A percentile compares a stretch with the other conserved stretches of the same genome.
These are phyloP conservation scores for Autographa pulchrina DNA, from an alignment of 2,888 invertebrate species.

Conservation along the genomic window DNA sequence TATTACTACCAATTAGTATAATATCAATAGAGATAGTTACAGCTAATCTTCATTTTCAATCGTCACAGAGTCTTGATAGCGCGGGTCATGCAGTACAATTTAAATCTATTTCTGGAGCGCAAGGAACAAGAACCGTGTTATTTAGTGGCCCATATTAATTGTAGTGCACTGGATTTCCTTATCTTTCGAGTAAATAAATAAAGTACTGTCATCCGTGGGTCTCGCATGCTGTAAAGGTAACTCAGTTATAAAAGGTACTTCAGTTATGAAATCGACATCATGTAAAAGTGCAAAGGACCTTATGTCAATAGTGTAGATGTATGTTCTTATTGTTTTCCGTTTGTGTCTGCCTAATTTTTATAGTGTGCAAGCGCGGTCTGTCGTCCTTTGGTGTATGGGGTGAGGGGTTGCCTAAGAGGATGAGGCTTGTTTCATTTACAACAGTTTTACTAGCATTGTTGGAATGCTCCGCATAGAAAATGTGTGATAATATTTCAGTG, in stretches of 20 bases:
- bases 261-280: too few relatives aligned
- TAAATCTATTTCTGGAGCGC: slow-evolving; percentile 45
- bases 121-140: slow-evolving; percentile 46
- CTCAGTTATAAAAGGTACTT: background rate
- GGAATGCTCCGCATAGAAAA: too few relatives aligned
- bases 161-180: slow-evolving; percentile 24
- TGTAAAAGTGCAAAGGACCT: too few relatives aligned
- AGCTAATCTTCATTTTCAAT: slow-evolving; percentile 45
- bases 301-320: too few relatives aligned
- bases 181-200: slow-evolving; percentile 1
- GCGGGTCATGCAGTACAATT: slow-evolving; percentile 49
- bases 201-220: background rate
- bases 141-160: slow-evolving; percentile 39
- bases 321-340: too few relatives aligned
- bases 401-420: too few relatives aligned
- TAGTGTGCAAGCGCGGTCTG: too few relatives aligned
- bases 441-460: too few relatives aligned
- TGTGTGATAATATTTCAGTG: too few relatives aligned
- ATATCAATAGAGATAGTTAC: slow-evolving; percentile 43
- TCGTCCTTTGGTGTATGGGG: too few relatives aligned
- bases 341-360: too few relatives aligned
- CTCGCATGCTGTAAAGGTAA: background rate
- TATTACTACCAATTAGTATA: slow-evolving; percentile 47
- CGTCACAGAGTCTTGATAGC: slow-evolving; percentile 48
- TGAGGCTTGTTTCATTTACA: too few relatives aligned